Evolutionary conservation across 2,888 invertebrate species (phyloP).

Genomic region (Lutraria lutraria): DNA sequence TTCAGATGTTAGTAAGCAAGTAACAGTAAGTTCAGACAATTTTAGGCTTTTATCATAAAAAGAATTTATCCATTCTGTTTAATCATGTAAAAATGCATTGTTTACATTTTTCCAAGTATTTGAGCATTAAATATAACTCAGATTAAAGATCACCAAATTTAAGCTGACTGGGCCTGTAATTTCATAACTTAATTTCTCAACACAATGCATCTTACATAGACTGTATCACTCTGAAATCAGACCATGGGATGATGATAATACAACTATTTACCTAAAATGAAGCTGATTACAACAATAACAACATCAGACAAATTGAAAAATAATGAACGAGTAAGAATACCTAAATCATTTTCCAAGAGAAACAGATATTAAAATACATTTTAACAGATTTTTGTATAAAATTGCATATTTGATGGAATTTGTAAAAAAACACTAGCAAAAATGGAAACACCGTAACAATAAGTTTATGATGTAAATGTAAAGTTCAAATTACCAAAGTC

Average conservation of each 20-base stretch:
- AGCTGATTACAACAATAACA: constrained; percentile 17
- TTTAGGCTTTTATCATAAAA: too few relatives aligned
- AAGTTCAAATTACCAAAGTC: constrained; percentile 23
- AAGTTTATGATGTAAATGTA: constrained; percentile 41
- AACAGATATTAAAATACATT: constrained; percentile 34
- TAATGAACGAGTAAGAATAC: constrained; percentile 28
- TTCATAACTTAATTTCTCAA: background rate
- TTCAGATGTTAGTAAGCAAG: background rate
- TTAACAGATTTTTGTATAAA: constrained; percentile 47
- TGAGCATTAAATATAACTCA: background rate
- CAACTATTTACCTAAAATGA: constrained; percentile 17
- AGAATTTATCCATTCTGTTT: too few relatives aligned
- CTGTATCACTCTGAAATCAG: background rate
- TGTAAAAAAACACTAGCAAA: constrained; percentile 43
- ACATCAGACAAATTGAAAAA: constrained; percentile 24
- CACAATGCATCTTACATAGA: background rate
- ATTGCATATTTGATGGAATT: constrained; percentile 54
- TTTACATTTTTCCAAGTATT: background rate
- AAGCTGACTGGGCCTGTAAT: background rate
- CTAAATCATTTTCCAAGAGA: constrained; percentile 47
- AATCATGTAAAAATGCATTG: background rate
- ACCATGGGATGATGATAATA: constrained; percentile 15
- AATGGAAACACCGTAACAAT: constrained; percentile 48
- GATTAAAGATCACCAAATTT: background rate
- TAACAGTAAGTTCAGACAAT: background rate